A percentile compares a stretch with the other conserved stretches of the same genome.
These are phyloP conservation scores for Percina caprodes DNA, from an alignment of 2,113 vertebrate species.

Conservation along the genomic window DNA sequence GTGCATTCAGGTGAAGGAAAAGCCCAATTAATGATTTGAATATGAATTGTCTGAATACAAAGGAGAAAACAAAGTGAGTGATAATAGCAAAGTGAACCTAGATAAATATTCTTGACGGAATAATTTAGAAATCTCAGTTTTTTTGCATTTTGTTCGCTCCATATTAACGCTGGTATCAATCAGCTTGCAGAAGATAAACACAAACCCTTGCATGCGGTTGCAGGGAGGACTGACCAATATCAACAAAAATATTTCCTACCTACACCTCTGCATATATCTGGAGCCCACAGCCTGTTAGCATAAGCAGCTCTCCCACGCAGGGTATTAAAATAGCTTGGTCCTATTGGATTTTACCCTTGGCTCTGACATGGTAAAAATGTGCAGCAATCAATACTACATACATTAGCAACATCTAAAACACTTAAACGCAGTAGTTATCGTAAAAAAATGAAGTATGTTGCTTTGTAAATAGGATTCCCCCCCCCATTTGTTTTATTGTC, in stretches of 20 bases:
- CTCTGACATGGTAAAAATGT: not conserved
- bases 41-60: slow-evolving; percentile 10
- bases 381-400: slow-evolving; percentile 14
- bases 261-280: slow-evolving; percentile 24
- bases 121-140: not conserved
- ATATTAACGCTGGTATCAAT: not conserved
- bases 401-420: not conserved
- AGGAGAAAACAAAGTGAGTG: not conserved
- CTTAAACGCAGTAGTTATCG: not conserved
- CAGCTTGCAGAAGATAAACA: slow-evolving; percentile 31
- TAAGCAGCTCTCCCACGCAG: slow-evolving; percentile 29
- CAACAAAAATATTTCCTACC: slow-evolving; percentile 36
- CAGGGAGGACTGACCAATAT: slow-evolving; percentile 30
- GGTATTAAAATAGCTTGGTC: slow-evolving; percentile 16
- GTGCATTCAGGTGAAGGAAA: not conserved
- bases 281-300: slow-evolving; percentile 13
- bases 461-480: not conserved
- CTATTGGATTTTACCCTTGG: slow-evolving; percentile 25
- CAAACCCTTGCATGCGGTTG: not conserved
- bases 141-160: slow-evolving; percentile 10
- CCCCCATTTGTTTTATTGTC: too few relatives aligned
- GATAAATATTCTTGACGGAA: not conserved
- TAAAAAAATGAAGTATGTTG: not conserved
- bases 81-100: not conserved
- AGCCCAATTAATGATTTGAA: not conserved